Conservation (phyloP, 2,797 vertebrate genomes). For the Catamblyrhynchus diadema region DNA sequence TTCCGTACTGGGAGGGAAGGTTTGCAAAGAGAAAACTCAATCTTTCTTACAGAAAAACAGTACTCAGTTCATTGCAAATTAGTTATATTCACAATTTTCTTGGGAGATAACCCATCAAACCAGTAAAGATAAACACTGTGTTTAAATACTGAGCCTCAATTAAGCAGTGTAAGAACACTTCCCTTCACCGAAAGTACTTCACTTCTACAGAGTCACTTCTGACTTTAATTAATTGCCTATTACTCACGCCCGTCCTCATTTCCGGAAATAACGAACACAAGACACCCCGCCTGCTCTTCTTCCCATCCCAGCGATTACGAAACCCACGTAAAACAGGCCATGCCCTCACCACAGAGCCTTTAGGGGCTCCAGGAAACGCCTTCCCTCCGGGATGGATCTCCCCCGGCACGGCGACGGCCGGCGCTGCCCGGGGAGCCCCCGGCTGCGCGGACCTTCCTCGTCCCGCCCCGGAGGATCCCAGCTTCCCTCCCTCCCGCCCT, state of each 20-base stretch:
- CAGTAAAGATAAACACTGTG: not conserved
- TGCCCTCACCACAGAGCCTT: not conserved
- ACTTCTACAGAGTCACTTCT: not conserved
- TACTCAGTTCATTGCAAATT: not conserved
- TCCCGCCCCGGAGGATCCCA: not conserved
- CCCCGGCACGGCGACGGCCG: not conserved
- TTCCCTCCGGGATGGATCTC: accelerated
- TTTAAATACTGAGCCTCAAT: not conserved
- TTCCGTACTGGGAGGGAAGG: not conserved
- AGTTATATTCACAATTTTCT: not conserved
- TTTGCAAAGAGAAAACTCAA: not conserved
- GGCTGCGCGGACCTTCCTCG: not conserved
- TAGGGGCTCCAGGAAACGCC: not conserved
- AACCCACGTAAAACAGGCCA: accelerated
- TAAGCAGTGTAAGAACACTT: not conserved
- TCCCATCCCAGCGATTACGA: accelerated
- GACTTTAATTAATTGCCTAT: not conserved
- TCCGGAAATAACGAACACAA: not conserved
- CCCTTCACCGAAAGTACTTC: not conserved
- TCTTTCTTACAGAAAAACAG: not conserved
- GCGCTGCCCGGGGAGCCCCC: not conserved
- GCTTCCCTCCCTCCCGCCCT: not conserved
- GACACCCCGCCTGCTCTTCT: not conserved
- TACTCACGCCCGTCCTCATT: not conserved
- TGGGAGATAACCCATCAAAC: not conserved